phyloP scores from a whole-genome alignment of 2,113 vertebrate genomes.

The Alethe castanea region DNA sequence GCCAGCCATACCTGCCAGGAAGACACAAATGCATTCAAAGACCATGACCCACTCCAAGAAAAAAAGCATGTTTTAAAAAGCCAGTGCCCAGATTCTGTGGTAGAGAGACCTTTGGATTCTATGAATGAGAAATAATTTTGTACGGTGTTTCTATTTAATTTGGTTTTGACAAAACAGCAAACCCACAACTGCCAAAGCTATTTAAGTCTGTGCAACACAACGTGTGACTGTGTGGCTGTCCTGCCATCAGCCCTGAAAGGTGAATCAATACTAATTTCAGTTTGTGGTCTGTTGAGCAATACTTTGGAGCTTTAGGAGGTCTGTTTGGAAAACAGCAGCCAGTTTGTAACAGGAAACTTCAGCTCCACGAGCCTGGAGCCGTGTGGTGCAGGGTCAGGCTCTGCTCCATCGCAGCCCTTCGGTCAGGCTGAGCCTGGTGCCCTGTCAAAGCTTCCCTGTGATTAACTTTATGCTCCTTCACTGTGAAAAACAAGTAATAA shows the following conservation, averaged over 20 bases:
- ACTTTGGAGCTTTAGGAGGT: background rate
- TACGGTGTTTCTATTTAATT: background rate
- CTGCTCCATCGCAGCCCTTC: background rate
- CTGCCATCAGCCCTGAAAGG: background rate
- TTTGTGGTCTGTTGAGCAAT: background rate
- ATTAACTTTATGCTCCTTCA: background rate
- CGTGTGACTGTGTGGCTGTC: fast-evolving
- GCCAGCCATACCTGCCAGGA: background rate
- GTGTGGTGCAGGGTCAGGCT: background rate
- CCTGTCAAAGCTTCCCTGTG: background rate
- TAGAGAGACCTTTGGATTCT: background rate
- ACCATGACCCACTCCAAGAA: background rate
- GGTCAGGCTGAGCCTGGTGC: background rate
- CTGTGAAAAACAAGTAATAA: background rate
- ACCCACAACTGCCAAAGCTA: background rate
- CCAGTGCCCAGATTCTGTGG: background rate
- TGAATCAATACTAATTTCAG: constrained; percentile 31
- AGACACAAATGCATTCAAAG: fast-evolving
- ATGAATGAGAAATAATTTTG: background rate
- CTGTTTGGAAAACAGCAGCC: background rate
- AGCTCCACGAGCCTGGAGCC: background rate
- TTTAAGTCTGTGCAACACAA: background rate
- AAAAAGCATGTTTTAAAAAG: background rate
- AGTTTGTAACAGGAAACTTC: background rate
- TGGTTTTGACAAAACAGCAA: constrained; percentile 4